Evolutionary conservation across 2,797 vertebrate species (phyloP), one percentile per base, ranked within the genome.

Genomic region (Psittacula echo): DNA sequence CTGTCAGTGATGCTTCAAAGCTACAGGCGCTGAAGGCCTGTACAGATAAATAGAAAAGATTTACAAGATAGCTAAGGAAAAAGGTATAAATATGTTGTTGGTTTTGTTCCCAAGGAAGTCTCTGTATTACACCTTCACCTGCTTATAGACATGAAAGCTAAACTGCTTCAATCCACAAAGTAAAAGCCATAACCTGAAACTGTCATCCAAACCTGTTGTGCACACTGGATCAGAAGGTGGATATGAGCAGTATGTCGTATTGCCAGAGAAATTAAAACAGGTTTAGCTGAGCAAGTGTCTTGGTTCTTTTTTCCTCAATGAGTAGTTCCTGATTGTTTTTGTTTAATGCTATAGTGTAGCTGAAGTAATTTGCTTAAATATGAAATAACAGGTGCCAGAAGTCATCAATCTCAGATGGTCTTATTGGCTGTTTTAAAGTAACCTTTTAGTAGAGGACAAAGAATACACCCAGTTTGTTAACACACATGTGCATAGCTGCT

Each of bases 361-460:
- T 51, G 32, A 66, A 87, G 30, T 89, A 1, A 8, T 65, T 80
- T 85, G 53, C 73, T 91, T 66, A 75, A 34, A 29, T 66, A 77
- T 77, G 42, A 91, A 80, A 41, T 83, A 95, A 81, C 50, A 78
- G 37, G 9, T 70, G 67, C 60, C 58, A 95, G 44, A 85, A 82
- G 27, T 53, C 48, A 44, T 60, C 32, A 65, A 41, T 24, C 58
- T 87, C 41, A 29, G 8, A 37, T 60, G 75, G 27, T 73, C 30
- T 39, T 81, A 27, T 17, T 68, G 84, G 23, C 19, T 76, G 24
- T 71, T 87, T 81, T 37, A 21, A 85, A 92, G 32, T 82, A 65
- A 72, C 18, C 30, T 58, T 71, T 87, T 7, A 26, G 53, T 2
- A 53, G 79, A 81, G 64, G 60, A 66, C 37, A 47, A 37, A 71